Evolutionary conservation across 2,888 invertebrate genomes (phyloP), one percentile per base, ranked within the genome.

Genomic region (Rhamnusium bicolor): DNA sequence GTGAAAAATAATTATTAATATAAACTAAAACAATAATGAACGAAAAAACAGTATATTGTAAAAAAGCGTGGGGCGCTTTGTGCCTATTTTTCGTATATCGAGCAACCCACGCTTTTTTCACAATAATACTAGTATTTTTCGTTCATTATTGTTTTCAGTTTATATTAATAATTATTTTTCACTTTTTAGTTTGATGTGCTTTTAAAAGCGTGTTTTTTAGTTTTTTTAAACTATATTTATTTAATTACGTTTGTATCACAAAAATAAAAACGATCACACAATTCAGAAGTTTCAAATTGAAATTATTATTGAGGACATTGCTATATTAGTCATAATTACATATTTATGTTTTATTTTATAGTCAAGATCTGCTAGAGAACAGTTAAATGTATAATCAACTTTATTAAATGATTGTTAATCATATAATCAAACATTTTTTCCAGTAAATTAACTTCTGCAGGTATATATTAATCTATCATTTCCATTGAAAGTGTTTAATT

Each of bases 351-450:
- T 61, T 40, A 61, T 29, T 40, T 29, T 19, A 19, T 46, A 61
- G 16, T 21, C 18, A 32, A 40, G 29, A 29, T 61, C 32, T n/a
- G 12, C 7, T 46, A 21, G 27, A 24, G 24, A 16, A 49, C 16
- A 49, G 49, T 49, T 46, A 62, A 62, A 62, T 62, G 16, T 62
- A 49, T 62, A 62, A 62, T 47, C 40, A 49, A 62, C 24, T 62
- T 49, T 2, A 62, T 62, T 18, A 32, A 62, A 62, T 62, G 62
- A 21, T 19, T 10, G 21, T 10, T 72, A 67, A 71, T 68, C 63
- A 27, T 72, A 73, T 61, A 65, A 72, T 72, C 65, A 73, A 72
- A 65, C 67, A 62, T 63, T 69, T 68, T 63, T 63, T 32, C 58
- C 29, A 40, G 49, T 40, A 72, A 32, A 72, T 69, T 69, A 58